Conservation (phyloP, 2,797 vertebrate species). For the Catharus ustulatus region DNA sequence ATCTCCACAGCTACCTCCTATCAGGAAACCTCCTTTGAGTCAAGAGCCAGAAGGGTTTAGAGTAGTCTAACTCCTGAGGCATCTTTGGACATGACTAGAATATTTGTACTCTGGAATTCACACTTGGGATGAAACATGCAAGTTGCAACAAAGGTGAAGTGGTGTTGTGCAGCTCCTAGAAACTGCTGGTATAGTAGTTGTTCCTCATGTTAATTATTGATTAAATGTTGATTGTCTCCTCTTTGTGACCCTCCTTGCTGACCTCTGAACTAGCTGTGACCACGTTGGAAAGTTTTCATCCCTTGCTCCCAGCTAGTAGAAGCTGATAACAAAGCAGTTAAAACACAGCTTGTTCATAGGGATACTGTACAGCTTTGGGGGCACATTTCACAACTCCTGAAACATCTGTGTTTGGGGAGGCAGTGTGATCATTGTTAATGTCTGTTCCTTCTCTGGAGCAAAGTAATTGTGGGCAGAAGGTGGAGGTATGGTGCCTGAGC, state of each 20-base stretch:
- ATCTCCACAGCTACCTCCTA: neutral
- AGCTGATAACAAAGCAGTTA: neutral
- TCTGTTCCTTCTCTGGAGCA: neutral
- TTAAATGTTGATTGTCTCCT: neutral
- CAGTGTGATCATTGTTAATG: rapidly evolving
- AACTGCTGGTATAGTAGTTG: neutral
- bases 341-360: neutral
- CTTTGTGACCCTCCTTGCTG: neutral
- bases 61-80: neutral
- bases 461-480: neutral
- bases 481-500: neutral
- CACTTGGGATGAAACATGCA: neutral
- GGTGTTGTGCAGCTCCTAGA: neutral
- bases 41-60: neutral
- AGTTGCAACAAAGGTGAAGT: neutral
- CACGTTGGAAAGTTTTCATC: neutral
- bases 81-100: neutral
- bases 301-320: neutral
- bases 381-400: neutral
- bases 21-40: neutral
- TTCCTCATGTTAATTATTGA: neutral
- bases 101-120: neutral
- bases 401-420: neutral
- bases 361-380: rapidly evolving
- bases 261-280: neutral